Evolutionary conservation across 2,888 invertebrate species (phyloP).

Genomic region (Corbicula japonica): DNA sequence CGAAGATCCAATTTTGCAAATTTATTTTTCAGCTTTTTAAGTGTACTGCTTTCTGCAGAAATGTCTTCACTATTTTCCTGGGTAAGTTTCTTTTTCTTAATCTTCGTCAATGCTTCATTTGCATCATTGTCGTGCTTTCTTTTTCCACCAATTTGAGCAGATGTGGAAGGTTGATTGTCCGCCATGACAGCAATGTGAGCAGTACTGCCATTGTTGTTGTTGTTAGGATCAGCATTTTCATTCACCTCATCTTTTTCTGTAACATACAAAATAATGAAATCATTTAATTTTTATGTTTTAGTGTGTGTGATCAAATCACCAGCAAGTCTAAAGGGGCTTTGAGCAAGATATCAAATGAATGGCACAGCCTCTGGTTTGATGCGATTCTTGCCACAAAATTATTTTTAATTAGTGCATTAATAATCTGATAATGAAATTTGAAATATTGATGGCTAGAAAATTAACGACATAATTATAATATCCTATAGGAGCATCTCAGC

Average conservation of each 20-base stretch:
- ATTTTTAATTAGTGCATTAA: background rate
- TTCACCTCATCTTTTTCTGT: slow-evolving; percentile 32
- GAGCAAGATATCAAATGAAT: background rate
- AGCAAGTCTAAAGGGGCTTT: background rate
- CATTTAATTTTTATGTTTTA: background rate
- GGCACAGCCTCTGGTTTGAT: background rate
- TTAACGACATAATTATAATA: too few species aligned
- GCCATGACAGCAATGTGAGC: background rate
- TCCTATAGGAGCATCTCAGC: background rate
- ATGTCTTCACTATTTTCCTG: background rate
- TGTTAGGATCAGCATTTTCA: slow-evolving; percentile 40
- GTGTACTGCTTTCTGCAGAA: slow-evolving; percentile 19
- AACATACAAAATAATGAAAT: background rate
- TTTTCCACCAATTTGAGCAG: slow-evolving; percentile 20
- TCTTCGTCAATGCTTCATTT: slow-evolving; percentile 33
- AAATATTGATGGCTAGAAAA: background rate
- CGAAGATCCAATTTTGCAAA: background rate
- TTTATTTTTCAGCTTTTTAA: slow-evolving; percentile 27
- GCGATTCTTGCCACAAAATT: background rate
- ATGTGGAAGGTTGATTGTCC: background rate
- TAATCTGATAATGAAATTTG: background rate
- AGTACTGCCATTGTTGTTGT: slow-evolving; percentile 28
- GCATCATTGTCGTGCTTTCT: slow-evolving; percentile 21
- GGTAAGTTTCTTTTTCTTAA: slow-evolving; percentile 39
- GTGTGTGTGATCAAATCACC: background rate